Evolutionary conservation across 2,113 vertebrate species (phyloP).

Genomic region (Ceyx cyanopectus): DNA sequence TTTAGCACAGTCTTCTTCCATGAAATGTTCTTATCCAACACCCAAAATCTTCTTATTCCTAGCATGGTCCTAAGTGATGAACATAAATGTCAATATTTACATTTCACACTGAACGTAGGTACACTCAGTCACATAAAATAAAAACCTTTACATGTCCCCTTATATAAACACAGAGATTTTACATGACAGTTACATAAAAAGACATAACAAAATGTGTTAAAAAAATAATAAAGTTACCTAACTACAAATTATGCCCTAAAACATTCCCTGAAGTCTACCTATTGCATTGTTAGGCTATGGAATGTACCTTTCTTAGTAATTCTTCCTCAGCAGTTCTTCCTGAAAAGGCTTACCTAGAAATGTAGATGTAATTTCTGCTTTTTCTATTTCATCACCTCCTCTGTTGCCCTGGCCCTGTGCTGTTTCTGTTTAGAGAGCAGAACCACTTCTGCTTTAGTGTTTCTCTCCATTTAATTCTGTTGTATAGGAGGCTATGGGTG

Average conservation of each 20-base stretch:
- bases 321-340: background rate
- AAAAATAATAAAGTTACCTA: background rate
- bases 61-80: background rate
- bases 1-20: background rate
- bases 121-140: background rate
- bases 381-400: background rate
- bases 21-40: background rate
- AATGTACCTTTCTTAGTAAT: background rate
- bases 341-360: slow-evolving; percentile 23
- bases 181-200: background rate
- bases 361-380: background rate
- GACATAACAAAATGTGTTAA: background rate
- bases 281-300: background rate
- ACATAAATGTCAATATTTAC: background rate
- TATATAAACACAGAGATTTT: background rate
- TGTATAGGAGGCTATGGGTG: background rate
- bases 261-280: background rate
- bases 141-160: background rate
- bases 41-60: background rate
- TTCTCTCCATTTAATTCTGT: background rate
- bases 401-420: background rate
- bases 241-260: background rate
- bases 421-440: background rate
- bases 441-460: slow-evolving; percentile 1
- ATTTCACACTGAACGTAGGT: background rate